Evolutionary conservation across 2,797 vertebrate species (phyloP).

Genomic region (Neomorphus geoffroyi): DNA sequence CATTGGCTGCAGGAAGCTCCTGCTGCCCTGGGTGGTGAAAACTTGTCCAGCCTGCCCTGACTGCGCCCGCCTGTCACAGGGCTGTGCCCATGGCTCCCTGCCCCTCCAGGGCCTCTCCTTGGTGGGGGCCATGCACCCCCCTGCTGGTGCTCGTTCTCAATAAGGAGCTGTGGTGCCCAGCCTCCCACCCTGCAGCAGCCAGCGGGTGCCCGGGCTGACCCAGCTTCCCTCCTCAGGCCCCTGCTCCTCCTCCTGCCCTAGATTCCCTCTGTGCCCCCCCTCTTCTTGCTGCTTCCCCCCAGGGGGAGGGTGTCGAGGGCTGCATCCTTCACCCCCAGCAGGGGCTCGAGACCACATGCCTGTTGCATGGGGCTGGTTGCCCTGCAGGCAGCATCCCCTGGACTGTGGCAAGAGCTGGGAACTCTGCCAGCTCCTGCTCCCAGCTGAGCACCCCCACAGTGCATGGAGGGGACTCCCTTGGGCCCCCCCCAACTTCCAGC

Average conservation of each 20-base stretch:
- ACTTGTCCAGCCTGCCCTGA: not conserved
- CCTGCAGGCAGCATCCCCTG: not conserved
- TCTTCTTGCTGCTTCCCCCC: not conserved
- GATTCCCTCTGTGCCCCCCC: not conserved
- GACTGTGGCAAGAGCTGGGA: not conserved
- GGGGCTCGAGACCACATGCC: not conserved
- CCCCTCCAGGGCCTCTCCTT: not conserved
- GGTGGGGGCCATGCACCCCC: fast-evolving
- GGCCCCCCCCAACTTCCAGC: not conserved
- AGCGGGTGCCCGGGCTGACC: not conserved
- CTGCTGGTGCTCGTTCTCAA: not conserved
- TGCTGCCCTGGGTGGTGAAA: not conserved
- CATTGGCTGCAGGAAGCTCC: not conserved
- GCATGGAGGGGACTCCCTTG: not conserved
- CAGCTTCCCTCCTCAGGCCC: not conserved
- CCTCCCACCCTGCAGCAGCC: not conserved
- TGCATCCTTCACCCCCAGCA: not conserved
- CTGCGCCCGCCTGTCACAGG: not conserved
- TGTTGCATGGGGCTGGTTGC: not conserved
- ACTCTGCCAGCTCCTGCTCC: constrained; percentile 30
- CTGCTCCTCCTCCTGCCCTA: constrained; percentile 53
- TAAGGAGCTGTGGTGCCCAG: not conserved
- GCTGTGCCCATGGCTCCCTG: not conserved
- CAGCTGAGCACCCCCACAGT: not conserved
- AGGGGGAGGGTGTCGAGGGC: not conserved